Evolutionary conservation across 1,140 invertebrate genomes (phyloP), one percentile per base, ranked within the genome.

Genomic region (Branchinecta lindahli): DNA sequence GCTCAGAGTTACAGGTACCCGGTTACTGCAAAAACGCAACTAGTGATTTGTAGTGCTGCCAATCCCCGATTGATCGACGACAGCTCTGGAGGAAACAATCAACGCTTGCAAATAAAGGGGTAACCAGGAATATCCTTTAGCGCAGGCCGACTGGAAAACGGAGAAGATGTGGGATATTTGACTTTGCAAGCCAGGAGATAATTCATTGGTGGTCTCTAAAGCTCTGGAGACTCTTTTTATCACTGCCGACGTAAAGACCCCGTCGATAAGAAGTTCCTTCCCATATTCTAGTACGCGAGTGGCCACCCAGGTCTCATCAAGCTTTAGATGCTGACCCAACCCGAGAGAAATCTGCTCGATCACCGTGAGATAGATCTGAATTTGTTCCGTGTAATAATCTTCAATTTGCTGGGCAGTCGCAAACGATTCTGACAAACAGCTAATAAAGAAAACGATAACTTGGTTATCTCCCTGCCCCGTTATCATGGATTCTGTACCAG

Each of bases 401-500:
- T 52, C 47, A 9, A 52, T 9, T 52, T 52, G 47, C 9, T 52
- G 47, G 9, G 9, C 9, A 52, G 47, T 9, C 9, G 9, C 9
- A 9, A 52, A 9, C 9, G n/a, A 9, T 9, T n/a, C 47, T 52
- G n/a, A n/a, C n/a, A n/a, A n/a, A 52, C 9, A 52, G 9, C 47
- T 52, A n/a, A 52, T 52, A 52, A 52, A 52, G 47, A 52, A 52
- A 9, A 52, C n/a, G n/a, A 52, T 52, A 52, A 52, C 47, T 52
- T 52, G 47, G n/a, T 52, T 52, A 52, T 52, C 47, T n/a, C 47
- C 47, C n/a, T 52, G 47, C 9, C 47, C 47, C 47, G 47, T 52
- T 9, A 52, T 52, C 47, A 52, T 9, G n/a, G 47, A 52, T 9
- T 52, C 47, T 9, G n/a, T 52, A 9, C 47, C 47, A 52, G 47